These are phyloP conservation scores for Polydrusus tereticollis DNA, from an alignment of 2,888 invertebrate genomes.

Conservation along the genomic window DNA sequence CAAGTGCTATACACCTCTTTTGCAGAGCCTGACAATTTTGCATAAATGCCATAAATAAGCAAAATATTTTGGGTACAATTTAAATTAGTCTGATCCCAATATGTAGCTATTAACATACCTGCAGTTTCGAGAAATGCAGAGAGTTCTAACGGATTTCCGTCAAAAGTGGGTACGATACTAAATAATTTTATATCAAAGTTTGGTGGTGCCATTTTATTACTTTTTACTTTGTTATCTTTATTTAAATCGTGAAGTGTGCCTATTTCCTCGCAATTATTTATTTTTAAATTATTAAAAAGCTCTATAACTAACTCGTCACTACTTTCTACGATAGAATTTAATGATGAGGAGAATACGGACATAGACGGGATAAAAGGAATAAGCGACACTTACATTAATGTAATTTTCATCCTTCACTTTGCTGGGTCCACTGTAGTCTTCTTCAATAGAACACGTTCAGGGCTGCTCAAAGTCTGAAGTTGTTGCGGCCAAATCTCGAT, in stretches of 20 bases:
- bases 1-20: neutral
- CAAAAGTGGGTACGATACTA: neutral
- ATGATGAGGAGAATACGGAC: neutral
- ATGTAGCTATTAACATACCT: neutral
- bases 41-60: neutral
- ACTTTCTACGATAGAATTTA: neutral
- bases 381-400: slow-evolving; percentile 1
- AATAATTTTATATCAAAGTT: neutral
- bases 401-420: neutral
- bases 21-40: neutral
- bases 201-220: neutral
- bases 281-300: neutral
- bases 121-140: neutral
- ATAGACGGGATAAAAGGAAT: slow-evolving; percentile 3
- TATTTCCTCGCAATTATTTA: neutral
- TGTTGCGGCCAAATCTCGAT: too few species aligned
- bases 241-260: neutral
- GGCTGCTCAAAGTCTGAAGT: too few species aligned
- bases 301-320: neutral
- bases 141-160: neutral
- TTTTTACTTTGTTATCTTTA: neutral
- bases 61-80: neutral
- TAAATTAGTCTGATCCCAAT: neutral
- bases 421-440: neutral
- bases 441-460: neutral